Evolutionary conservation across 2,888 invertebrate genomes (phyloP), one percentile per base, ranked within the genome.

Genomic region (Agonopterix alstromeriana): DNA sequence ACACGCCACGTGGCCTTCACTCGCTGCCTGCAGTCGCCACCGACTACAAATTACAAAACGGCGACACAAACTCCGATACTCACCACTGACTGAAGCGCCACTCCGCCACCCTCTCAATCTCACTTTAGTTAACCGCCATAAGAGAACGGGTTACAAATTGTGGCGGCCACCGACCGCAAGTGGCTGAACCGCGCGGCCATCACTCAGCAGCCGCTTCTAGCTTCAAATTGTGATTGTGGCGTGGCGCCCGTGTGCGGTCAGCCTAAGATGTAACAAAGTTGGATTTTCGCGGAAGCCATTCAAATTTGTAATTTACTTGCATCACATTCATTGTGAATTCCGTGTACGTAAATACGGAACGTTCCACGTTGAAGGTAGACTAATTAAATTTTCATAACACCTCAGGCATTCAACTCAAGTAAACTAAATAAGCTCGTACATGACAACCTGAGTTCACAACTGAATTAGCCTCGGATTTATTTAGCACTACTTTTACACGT

Each of bases 351-450:
- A 65, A 58, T 58, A 57, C 60, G 60, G 54, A 63, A 1, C 56
- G 56, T 51, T 50, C 62, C 56, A 56, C 57, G 53, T 53, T 49
- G 50, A 51, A 67, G 63, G 67, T 58, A 70, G 60, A 61, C 67
- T 71, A 71, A 75, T 77, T 73, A 70, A 66, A 72, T 73, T 70
- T 72, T 68, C 69, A 67, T 67, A 66, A 70, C 65, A 63, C 57
- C 63, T 62, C 60, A 61, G 67, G 63, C 61, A 64, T 67, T 70
- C 63, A 55, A 50, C 65, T 62, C 58, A 58, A 65, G 60, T 56
- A 61, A 65, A 63, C 61, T 63, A 58, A 69, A 67, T 65, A 55
- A 66, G 42, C 62, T 55, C 59, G 58, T 56, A 52, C 58, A 58
- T 61, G 60, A 65, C 60, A 63, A 53, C 51, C 49, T 47, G 44